A percentile compares a stretch with the other conserved stretches of the same genome.
Conservation (phyloP, 2,797 vertebrate genomes). For the Urocyon cinereoargenteus region DNA sequence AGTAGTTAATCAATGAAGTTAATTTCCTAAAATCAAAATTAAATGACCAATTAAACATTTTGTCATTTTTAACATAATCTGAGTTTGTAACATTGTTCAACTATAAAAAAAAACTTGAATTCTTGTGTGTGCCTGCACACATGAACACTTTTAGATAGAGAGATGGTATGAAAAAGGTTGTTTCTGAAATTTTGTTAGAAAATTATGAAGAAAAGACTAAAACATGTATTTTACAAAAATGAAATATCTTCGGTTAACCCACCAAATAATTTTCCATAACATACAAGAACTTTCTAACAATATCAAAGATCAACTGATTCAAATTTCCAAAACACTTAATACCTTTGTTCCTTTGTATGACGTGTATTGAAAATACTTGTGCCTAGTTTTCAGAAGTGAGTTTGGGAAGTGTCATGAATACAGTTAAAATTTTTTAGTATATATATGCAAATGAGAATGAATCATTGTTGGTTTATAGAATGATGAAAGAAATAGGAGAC, state of each 20-base stretch:
- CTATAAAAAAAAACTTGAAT: neutral
- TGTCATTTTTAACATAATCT: neutral
- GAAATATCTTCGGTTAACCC: neutral
- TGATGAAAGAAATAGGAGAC: neutral
- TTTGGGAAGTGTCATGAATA: neutral
- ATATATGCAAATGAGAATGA: neutral
- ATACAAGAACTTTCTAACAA: neutral
- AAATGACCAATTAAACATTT: neutral
- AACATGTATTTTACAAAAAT: neutral
- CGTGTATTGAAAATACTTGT: neutral
- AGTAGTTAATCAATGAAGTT: neutral
- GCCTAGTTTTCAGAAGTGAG: neutral
- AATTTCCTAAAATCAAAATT: conserved; percentile 4
- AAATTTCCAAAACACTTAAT: neutral
- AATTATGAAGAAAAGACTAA: conserved; percentile 16
- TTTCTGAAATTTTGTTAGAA: neutral
- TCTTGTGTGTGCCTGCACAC: neutral
- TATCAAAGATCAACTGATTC: neutral
- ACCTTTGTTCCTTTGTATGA: neutral
- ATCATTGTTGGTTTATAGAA: neutral
- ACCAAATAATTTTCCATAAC: neutral
- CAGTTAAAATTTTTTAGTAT: neutral
- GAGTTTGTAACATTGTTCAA: neutral
- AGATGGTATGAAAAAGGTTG: neutral
- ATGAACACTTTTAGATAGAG: neutral